These are phyloP conservation scores for Sphaerodactylus townsendi DNA, from an alignment of 2,113 vertebrate genomes.

Conservation along the genomic window DNA sequence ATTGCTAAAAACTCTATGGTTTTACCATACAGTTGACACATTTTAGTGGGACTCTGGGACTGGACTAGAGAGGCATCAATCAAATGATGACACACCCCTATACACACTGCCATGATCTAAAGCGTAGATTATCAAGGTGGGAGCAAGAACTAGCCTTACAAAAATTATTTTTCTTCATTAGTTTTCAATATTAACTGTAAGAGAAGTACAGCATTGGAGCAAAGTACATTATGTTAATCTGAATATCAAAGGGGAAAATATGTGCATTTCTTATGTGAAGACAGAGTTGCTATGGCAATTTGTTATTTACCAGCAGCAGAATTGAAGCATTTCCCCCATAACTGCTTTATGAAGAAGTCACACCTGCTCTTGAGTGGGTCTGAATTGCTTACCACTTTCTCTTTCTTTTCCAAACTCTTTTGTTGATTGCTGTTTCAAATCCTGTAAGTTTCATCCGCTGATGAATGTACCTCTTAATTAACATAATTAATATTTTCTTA, in stretches of 20 bases:
- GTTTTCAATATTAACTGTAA: constrained; percentile 3
- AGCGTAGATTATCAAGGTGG: background rate
- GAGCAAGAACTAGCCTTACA: background rate
- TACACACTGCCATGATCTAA: background rate
- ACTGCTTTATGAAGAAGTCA: constrained; percentile 65
- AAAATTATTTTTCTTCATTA: background rate
- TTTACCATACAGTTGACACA: background rate
- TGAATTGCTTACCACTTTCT: constrained; percentile 49
- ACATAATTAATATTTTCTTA: constrained; percentile 30
- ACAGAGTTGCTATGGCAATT: constrained; percentile 69
- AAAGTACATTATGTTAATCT: constrained; percentile 13
- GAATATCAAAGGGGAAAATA: constrained; percentile 36
- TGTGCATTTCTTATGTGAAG: constrained; percentile 53
- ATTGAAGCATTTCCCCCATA: constrained; percentile 56
- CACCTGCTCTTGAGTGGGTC: constrained; percentile 71
- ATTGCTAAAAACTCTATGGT: no score
- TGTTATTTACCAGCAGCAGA: constrained; percentile 63
- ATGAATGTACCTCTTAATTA: constrained; percentile 48
- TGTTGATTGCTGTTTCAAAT: constrained; percentile 60
- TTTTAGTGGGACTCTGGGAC: background rate
- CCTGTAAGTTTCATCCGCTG: constrained; percentile 36
- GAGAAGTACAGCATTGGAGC: background rate
- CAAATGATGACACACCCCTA: no score
- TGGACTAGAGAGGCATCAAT: background rate
- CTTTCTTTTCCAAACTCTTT: constrained; percentile 53